These are phyloP conservation scores for Brachionus calyciflorus DNA, from an alignment of 1,140 invertebrate species.

Conservation along the genomic window DNA sequence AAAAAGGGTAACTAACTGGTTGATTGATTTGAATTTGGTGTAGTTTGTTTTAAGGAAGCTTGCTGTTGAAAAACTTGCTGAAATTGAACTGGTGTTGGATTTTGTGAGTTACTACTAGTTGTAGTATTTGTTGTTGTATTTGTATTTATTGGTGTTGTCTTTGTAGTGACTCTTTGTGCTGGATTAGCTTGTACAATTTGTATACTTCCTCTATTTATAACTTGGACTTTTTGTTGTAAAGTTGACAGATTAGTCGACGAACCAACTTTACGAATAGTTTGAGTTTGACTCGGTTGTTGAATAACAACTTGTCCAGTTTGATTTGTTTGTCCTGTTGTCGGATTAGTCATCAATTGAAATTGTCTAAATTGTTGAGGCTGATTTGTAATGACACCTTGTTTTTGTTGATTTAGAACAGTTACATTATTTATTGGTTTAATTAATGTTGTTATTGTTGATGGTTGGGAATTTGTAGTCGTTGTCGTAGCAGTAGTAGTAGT, in stretches of 20 bases:
- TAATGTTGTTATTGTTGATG: constrained; percentile 10
- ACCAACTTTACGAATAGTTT: constrained; percentile 40
- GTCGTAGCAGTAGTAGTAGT: neutral
- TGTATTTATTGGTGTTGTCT: neutral
- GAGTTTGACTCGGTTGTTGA: neutral
- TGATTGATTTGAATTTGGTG: neutral
- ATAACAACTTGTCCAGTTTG: constrained; percentile 17
- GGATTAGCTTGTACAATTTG: constrained; percentile 32
- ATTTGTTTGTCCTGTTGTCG: neutral
- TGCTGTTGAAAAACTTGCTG: constrained; percentile 42
- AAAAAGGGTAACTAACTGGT: constrained; percentile 6
- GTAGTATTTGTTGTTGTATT: neutral
- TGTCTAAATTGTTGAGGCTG: constrained; percentile 34
- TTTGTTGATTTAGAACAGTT: constrained; percentile 24
- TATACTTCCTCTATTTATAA: constrained; percentile 16
- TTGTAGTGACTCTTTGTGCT: constrained; percentile 9
- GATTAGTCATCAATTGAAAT: constrained; percentile 39
- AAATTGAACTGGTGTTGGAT: constrained; percentile 13
- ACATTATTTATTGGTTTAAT: constrained; percentile 37
- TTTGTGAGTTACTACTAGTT: neutral
- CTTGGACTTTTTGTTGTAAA: constrained; percentile 43
- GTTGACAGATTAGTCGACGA: constrained; percentile 25
- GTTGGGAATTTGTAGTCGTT: neutral
- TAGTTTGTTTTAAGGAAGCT: neutral
- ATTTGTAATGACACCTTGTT: constrained; percentile 16